Percentiles rank a stretch among this genome's conserved stretches.
Evolutionary conservation across 2,888 invertebrate genomes (phyloP).

Genomic region (Saturnia japonica): DNA sequence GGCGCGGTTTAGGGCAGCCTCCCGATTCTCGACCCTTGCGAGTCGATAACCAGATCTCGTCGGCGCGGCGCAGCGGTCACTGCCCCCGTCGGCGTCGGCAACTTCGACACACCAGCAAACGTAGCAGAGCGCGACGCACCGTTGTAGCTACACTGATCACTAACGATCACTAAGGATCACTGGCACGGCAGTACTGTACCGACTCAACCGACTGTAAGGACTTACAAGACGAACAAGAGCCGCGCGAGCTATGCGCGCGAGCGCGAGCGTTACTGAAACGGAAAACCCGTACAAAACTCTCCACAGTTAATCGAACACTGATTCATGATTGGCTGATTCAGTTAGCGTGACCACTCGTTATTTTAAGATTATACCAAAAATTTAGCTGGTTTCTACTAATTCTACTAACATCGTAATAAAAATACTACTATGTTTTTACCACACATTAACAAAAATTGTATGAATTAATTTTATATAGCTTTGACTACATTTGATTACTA

Average conservation of each 20-base stretch:
- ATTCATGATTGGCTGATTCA: not conserved
- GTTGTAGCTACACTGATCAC: conserved; percentile 13
- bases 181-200: conserved; percentile 4
- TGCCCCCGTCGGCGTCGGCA: conserved; percentile 47
- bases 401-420: no score
- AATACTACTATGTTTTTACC: no score
- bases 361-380: no score
- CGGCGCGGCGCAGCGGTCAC: conserved; percentile 55
- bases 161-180: conserved; percentile 7
- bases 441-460: no score
- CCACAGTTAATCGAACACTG: not conserved
- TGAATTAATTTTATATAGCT: no score
- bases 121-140: conserved; percentile 20
- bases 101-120: conserved; percentile 21
- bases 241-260: no score
- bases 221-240: no score
- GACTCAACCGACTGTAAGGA: no score
- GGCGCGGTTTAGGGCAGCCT: not conserved
- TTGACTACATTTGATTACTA: no score
- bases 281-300: not conserved
- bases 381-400: no score
- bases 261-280: not conserved
- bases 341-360: no score
- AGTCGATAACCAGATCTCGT: conserved; percentile 49
- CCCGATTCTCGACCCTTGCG: conserved; percentile 29